Conservation (phyloP, 2,888 invertebrate genomes). For the Ommatoiulus sabulosus region DNA sequence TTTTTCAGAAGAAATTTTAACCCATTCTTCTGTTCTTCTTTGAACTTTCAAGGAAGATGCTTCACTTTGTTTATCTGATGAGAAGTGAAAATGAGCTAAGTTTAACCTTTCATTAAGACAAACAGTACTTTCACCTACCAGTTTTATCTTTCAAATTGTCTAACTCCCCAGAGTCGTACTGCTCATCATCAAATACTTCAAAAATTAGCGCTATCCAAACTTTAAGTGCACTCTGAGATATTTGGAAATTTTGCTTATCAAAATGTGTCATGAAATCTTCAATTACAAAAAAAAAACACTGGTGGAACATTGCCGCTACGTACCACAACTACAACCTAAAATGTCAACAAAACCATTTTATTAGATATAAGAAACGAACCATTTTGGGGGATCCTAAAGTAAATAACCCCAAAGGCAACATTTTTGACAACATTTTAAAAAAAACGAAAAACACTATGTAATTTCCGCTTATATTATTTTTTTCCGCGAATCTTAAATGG, state of each 20-base stretch:
- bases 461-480: too few species aligned
- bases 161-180: not conserved
- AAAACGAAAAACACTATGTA: too few species aligned
- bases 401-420: too few species aligned
- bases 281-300: not conserved
- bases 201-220: slow-evolving; percentile 21
- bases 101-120: too few species aligned
- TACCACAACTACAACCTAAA: slow-evolving; percentile 41
- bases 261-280: not conserved
- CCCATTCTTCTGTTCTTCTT: slow-evolving; percentile 40
- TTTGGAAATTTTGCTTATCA: not conserved
- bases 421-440: too few species aligned
- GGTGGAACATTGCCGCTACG: not conserved
- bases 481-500: too few species aligned
- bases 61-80: not conserved
- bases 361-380: not conserved
- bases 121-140: not conserved
- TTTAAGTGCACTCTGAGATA: slow-evolving; percentile 31
- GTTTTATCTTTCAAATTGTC: not conserved
- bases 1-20: slow-evolving; percentile 46
- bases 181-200: slow-evolving; percentile 1
- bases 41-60: not conserved
- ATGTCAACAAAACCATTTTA: not conserved
- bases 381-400: too few species aligned
- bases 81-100: too few species aligned